Conservation (phyloP, 2,888 invertebrate genomes). For the Tortrix viridana region DNA sequence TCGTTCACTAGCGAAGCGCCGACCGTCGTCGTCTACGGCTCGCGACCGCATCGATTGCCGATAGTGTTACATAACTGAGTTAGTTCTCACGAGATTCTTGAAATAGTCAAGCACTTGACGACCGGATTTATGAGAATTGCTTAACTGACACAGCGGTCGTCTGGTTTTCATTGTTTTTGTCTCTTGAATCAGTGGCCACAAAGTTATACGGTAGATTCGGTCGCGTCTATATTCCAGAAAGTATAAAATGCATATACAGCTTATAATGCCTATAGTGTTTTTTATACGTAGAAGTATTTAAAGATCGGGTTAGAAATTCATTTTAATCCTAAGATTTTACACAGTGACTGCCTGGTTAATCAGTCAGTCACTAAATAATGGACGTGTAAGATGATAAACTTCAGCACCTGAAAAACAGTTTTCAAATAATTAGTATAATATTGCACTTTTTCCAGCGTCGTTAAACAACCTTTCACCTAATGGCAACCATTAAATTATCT, state of each 20-base stretch:
- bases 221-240: too few relatives aligned
- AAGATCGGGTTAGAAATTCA: too few relatives aligned
- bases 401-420: background rate
- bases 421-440: background rate
- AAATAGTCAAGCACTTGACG: conserved; percentile 53
- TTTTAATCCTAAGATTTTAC: too few relatives aligned
- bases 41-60: conserved; percentile 69
- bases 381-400: too few relatives aligned
- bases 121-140: conserved; percentile 35
- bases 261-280: too few relatives aligned
- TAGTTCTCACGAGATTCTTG: conserved; percentile 49
- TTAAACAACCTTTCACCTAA: conserved; percentile 15
- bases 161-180: conserved; percentile 14
- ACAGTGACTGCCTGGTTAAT: too few relatives aligned
- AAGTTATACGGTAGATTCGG: too few relatives aligned
- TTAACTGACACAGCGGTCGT: conserved; percentile 21
- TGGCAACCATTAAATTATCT: conserved; percentile 28
- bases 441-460: conserved; percentile 2
- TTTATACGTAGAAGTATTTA: too few relatives aligned
- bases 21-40: conserved; percentile 59
- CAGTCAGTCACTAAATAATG: too few relatives aligned
- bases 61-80: conserved; percentile 57
- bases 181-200: background rate
- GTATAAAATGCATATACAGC: too few relatives aligned
- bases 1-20: conserved; percentile 61